A percentile compares a stretch with the other conserved stretches of the same genome.
Conservation (phyloP, 2,113 vertebrate species). For the Hemichromis elongatus region DNA sequence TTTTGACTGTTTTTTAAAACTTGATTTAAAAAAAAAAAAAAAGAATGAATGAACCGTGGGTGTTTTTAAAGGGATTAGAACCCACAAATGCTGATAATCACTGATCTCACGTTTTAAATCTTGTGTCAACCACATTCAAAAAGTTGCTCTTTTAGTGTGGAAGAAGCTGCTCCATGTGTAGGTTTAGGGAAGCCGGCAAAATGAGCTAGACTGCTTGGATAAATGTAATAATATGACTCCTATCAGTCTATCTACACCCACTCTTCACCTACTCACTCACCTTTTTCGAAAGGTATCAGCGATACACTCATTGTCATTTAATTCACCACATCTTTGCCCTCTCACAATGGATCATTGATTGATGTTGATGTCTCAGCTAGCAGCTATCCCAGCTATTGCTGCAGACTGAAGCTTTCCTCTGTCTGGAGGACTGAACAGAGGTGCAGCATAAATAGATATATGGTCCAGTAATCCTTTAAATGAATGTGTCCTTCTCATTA, state of each 20-base stretch:
- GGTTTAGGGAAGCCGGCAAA: background rate
- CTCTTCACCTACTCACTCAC: constrained; percentile 12
- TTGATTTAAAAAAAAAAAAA: background rate
- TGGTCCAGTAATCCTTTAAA: background rate
- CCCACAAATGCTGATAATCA: background rate
- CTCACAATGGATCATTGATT: constrained; percentile 28
- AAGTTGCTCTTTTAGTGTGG: background rate
- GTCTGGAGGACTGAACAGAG: background rate
- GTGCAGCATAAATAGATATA: background rate
- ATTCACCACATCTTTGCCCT: background rate
- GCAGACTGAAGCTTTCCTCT: background rate
- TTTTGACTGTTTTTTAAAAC: background rate
- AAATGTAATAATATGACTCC: background rate
- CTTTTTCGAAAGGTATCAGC: constrained; percentile 14
- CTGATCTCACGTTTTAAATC: background rate
- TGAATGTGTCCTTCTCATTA: constrained; percentile 3
- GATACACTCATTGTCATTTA: constrained; percentile 33
- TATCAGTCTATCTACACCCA: constrained; percentile 20
- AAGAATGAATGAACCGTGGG: background rate
- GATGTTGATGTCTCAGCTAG: constrained; percentile 18
- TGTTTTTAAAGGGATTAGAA: background rate
- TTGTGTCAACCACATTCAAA: background rate
- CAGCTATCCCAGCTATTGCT: background rate
- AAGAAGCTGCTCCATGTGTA: background rate
- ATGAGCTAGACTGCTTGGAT: background rate